Percentiles rank a stretch among this genome's conserved stretches.
Conservation (phyloP, 1,140 invertebrate species). For the Daktulosphaira vitifoliae region DNA sequence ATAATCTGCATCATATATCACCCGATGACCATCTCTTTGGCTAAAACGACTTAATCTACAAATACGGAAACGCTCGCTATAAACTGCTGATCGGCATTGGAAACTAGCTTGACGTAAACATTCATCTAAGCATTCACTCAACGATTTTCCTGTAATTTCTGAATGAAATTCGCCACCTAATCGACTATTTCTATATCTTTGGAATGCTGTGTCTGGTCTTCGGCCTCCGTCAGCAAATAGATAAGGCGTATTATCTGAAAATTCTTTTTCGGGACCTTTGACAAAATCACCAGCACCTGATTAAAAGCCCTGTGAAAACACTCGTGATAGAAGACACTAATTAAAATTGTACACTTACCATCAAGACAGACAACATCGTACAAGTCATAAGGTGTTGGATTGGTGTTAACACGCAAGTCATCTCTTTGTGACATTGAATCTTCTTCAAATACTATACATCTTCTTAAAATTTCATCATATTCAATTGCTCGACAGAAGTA, state of each 20-base stretch:
- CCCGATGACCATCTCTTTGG: slow-evolving; percentile 72
- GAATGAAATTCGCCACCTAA: slow-evolving; percentile 78
- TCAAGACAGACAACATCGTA: slow-evolving; percentile 76
- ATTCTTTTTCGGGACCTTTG: slow-evolving; percentile 53
- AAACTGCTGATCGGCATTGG: slow-evolving; percentile 76
- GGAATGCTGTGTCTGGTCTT: slow-evolving; percentile 76
- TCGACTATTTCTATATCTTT: slow-evolving; percentile 73
- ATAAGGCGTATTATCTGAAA: slow-evolving; percentile 72
- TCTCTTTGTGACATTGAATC: slow-evolving; percentile 78
- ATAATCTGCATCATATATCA: slow-evolving; percentile 80
- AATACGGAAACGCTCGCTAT: slow-evolving; percentile 70
- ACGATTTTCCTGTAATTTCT: slow-evolving; percentile 71
- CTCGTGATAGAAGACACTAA: neutral
- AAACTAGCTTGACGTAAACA: slow-evolving; percentile 78
- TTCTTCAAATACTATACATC: slow-evolving; percentile 78
- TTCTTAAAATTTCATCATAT: slow-evolving; percentile 72
- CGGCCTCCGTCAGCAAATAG: slow-evolving; percentile 62
- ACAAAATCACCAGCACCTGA: neutral
- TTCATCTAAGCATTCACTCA: slow-evolving; percentile 81
- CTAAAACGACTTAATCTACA: slow-evolving; percentile 77
- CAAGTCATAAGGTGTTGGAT: slow-evolving; percentile 64
- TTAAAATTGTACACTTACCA: too few species aligned
- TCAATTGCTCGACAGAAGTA: slow-evolving; percentile 81
- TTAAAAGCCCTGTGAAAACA: neutral
- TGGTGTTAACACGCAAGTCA: slow-evolving; percentile 67